Percentiles rank a stretch among this genome's conserved stretches.
These are phyloP conservation scores for Melinaea marsaeus DNA, from an alignment of 2,888 invertebrate genomes.

Conservation along the genomic window DNA sequence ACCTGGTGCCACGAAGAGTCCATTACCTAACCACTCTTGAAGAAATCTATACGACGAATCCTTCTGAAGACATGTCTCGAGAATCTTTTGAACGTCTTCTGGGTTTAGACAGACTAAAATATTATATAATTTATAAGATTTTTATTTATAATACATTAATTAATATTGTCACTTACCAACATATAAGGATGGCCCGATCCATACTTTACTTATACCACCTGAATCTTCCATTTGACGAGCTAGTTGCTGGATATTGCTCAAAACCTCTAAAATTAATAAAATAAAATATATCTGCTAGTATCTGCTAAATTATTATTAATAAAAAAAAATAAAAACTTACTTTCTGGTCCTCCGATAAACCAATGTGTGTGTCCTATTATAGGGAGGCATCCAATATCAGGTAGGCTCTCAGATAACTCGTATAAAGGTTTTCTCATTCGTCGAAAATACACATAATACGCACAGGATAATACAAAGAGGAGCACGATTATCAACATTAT, in stretches of 20 bases:
- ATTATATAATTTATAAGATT: constrained; percentile 2
- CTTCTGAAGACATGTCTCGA: constrained; percentile 61
- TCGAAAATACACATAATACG: constrained; percentile 53
- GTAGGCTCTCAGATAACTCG: constrained; percentile 47
- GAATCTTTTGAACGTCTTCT: constrained; percentile 56
- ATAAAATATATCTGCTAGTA: no score
- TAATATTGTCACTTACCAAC: constrained; percentile 40
- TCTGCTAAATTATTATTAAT: no score
- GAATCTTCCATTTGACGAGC: constrained; percentile 37
- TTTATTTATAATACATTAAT: background rate
- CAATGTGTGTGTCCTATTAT: constrained; percentile 59
- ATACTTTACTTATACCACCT: constrained; percentile 46
- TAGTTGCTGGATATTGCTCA: constrained; percentile 47
- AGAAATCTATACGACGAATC: constrained; percentile 59
- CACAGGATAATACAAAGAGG: constrained; percentile 39
- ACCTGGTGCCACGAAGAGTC: constrained; percentile 64
- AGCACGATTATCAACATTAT: constrained; percentile 49
- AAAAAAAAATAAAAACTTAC: constrained; percentile 39
- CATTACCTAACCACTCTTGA: constrained; percentile 58
- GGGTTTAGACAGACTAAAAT: constrained; percentile 54
- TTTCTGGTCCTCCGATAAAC: constrained; percentile 63
- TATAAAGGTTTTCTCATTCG: constrained; percentile 48
- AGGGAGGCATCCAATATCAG: constrained; percentile 48
- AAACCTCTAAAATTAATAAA: constrained; percentile 45
- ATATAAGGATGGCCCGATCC: constrained; percentile 61